Percentiles rank a stretch among this genome's conserved stretches.
Conservation (phyloP, 2,113 vertebrate genomes). For the Istiophorus platypterus region DNA sequence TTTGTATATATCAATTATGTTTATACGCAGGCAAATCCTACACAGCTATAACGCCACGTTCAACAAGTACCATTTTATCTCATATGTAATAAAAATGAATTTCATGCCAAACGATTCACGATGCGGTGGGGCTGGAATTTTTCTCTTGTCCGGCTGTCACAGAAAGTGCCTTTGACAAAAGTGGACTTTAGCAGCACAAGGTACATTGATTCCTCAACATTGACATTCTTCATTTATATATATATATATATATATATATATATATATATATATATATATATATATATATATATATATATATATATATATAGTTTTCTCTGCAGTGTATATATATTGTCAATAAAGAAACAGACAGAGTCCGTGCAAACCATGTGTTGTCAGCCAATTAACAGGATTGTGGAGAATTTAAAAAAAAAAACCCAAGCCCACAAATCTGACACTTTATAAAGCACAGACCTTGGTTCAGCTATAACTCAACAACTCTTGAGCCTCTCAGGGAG, state of each 20-base stretch:
- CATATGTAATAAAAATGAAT: constrained; percentile 1
- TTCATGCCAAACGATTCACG: neutral
- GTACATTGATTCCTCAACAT: neutral
- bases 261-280: too few species aligned
- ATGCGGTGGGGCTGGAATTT: neutral
- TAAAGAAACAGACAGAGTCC: too few species aligned
- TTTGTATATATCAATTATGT: constrained; percentile 68
- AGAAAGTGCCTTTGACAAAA: neutral
- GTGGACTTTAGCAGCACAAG: neutral
- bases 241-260: too few species aligned
- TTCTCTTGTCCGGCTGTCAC: neutral
- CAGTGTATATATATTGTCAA: too few species aligned
- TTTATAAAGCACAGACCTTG: constrained; percentile 32
- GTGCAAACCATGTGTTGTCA: too few species aligned
- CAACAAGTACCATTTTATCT: constrained; percentile 32
- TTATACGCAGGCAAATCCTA: constrained; percentile 56
- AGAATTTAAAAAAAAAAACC: too few species aligned
- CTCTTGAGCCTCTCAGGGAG: constrained; percentile 30
- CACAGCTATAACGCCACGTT: constrained; percentile 33
- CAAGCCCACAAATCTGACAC: too few species aligned
- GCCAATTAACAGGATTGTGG: neutral
- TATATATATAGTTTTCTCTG: too few species aligned
- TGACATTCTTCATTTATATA: too few species aligned
- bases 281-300: too few species aligned
- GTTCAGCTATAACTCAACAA: neutral